Evolutionary conservation across 2,113 vertebrate genomes (phyloP), one percentile per base, ranked within the genome.

Genomic region (Salvelinus fontinalis): DNA sequence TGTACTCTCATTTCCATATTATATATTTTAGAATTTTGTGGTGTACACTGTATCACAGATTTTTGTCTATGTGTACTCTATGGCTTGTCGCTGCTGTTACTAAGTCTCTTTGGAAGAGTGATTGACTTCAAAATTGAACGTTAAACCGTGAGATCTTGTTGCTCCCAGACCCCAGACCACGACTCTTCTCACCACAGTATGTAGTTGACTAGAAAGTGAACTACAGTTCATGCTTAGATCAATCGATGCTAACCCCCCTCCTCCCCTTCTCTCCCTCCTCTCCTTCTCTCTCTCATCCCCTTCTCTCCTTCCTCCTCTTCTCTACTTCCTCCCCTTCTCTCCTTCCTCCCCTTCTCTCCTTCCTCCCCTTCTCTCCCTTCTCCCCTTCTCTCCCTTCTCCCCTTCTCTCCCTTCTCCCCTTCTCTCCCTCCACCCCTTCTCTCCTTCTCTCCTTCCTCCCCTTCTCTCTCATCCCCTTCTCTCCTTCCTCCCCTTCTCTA

Each of bases 21-120:
- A 66, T 27, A 34, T 60, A 68, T 78, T 73, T 75, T 69, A 1
- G 73, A 76, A 34, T 78, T 85, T 71, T 44, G 75, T 81, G 75
- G 72, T 26, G 81, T 24, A 49, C 22, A 29, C 9, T 11, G 1
- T 74, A 34, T 27, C 65, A 62, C 5, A 20, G 22, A 8, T 62
- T n/a, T 4, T 24, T 12, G 18, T 62, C 59, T 62, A 22, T 62
- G 4, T 54, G n/a, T 54, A 18, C 18, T 62, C 59, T 7, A 22
- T 7, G 59, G 59, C 7, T 62, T 62, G 16, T 22, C 7, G 18
- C 18, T 12, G n/a, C 16, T 1, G 59, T 62, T 20, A 22, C 18
- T 16, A 57, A 18, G 51, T 57, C 51, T 57, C 12, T 57, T 16
- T 18, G 18, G 3, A 13, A 57, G 14, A 18, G 51, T 57, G 51